Evolutionary conservation across 2,888 invertebrate genomes (phyloP), one percentile per base, ranked within the genome.

Genomic region (Scaptomyza polygonia): DNA sequence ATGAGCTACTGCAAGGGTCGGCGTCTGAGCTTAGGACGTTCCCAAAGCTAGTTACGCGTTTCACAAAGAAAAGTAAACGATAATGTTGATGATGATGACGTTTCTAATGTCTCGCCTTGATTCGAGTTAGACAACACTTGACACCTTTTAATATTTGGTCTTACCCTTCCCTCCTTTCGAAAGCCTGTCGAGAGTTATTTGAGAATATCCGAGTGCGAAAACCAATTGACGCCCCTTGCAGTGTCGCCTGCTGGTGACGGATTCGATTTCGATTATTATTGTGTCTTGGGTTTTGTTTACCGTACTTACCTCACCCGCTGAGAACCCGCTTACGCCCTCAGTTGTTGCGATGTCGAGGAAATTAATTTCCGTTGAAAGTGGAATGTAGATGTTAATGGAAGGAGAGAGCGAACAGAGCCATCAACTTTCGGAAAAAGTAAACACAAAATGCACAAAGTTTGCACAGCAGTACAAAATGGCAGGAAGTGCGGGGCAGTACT

Each of bases 181-280:
- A 29, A 27, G 39, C 47, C 72, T 52, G 66, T 64, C 63, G 59
- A 49, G 45, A 58, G 56, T 47, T 52, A 45, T 68, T 67, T 68
- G 51, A 69, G 66, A 34, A 48, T 44, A 45, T 11, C 21, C n/a
- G 43, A 65, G 36, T 49, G 51, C 54, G 49, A 57, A 48, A 47
- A 53, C 65, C 61, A 65, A 75, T 75, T 55, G 75, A 59, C 56
- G 56, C 45, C 48, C 21, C 56, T 56, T 56, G 72, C 67, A 54
- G 58, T 63, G 72, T 72, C 73, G 84, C 67, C 73, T 81, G 86
- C 70, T 70, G 62, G 54, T 85, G 86, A 82, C 76, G 85, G 79
- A 77, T 81, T 82, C 77, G 75, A 81, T 82, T 82, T 82, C 82
- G 86, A 79, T 79, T 79, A 82, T 79, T 82, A 75, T 76, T 75